Base-by-base conservation (phyloP, 2,888 invertebrate species). In the Tipula lateralis region DNA sequence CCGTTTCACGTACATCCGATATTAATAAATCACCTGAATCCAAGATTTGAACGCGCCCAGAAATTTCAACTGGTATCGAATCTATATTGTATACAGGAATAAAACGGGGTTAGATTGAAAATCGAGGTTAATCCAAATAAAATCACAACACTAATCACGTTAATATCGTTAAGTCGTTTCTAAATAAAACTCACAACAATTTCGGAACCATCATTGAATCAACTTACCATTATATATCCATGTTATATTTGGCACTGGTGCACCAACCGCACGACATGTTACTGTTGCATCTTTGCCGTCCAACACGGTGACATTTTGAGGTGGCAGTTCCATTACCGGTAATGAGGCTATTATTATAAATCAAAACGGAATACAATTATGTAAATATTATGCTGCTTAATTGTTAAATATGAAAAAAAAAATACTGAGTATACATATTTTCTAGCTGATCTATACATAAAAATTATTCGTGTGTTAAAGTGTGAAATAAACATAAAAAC, bases 191-290 rank as follows among this genome's bases (percentile, higher is more conserved):
- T 84, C 83, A 84, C 32, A 84, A 84, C 66, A 36, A 24, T 16
- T 19, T 7, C 85, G 50, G 29, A 85, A 44, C 50, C 39, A 44
- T 39, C 66, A 84, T 85, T 83, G 80, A 29, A 85, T 84, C n/a
- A n/a, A n/a, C 92, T 93, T 92, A 97, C 97, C 96, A 91, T 96
- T 96, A 89, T 95, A 96, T 88, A 94, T 94, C 99, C 99, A 99
- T 82, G 96, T 96, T 85, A 96, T 93, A 88, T 96, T 96, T 9
- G 99, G 98, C 87, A 94, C 93, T 29, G 98, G 98, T 19, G 98
- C 97, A 84, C 98, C 98, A 84, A 94, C 93, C 32, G 97, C 97
- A 87, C 96, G 93, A 90, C 99, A 99, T 85, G 93, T 92, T 87
- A 98, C 92, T 84, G 96, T 95, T 84, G 96, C 97, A 91, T 98